Percentiles rank a stretch among this genome's conserved stretches.
phyloP scores from a whole-genome alignment of 2,888 invertebrate genomes.

The Emmelina monodactyla region DNA sequence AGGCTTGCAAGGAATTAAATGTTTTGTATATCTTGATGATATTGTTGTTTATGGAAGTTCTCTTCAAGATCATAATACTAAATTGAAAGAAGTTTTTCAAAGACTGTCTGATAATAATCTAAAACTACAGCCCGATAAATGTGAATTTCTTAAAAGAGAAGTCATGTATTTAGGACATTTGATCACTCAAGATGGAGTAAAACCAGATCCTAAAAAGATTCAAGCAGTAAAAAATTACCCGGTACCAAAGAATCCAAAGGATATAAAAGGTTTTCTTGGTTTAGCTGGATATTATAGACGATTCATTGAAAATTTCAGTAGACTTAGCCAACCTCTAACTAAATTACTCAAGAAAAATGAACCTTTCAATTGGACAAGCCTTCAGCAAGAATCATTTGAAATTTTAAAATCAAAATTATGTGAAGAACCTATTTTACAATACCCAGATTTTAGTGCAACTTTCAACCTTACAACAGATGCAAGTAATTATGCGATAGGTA shows the following conservation, averaged over 20 bases:
- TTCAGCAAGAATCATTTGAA: slow-evolving; percentile 8
- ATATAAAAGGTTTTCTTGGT: slow-evolving; percentile 5
- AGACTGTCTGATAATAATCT: slow-evolving; percentile 7
- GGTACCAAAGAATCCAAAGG: neutral
- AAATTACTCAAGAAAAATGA: neutral
- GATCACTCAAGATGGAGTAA: slow-evolving; percentile 19
- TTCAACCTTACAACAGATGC: slow-evolving; percentile 15
- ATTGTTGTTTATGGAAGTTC: slow-evolving; percentile 9
- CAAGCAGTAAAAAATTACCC: slow-evolving; percentile 8
- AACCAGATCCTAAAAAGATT: slow-evolving; percentile 17
- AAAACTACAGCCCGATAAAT: slow-evolving; percentile 12
- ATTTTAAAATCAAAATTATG: slow-evolving; percentile 5
- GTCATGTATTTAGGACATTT: slow-evolving; percentile 18
- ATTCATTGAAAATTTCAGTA: slow-evolving; percentile 2
- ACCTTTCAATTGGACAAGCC: slow-evolving; percentile 5
- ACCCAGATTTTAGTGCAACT: slow-evolving; percentile 10
- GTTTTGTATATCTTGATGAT: slow-evolving; percentile 13
- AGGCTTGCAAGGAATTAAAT: slow-evolving; percentile 9
- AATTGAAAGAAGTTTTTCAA: slow-evolving; percentile 10
- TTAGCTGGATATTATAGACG: slow-evolving; percentile 4
- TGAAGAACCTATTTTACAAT: slow-evolving; percentile 9
- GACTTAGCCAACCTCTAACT: slow-evolving; percentile 2
- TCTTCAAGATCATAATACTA: slow-evolving; percentile 9
- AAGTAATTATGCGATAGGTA: slow-evolving; percentile 11
- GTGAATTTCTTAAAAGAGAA: no score